A percentile compares a stretch with the other conserved stretches of the same genome.
Conservation (phyloP, 2,797 vertebrate species). For the Anisognathus igniventris region DNA sequence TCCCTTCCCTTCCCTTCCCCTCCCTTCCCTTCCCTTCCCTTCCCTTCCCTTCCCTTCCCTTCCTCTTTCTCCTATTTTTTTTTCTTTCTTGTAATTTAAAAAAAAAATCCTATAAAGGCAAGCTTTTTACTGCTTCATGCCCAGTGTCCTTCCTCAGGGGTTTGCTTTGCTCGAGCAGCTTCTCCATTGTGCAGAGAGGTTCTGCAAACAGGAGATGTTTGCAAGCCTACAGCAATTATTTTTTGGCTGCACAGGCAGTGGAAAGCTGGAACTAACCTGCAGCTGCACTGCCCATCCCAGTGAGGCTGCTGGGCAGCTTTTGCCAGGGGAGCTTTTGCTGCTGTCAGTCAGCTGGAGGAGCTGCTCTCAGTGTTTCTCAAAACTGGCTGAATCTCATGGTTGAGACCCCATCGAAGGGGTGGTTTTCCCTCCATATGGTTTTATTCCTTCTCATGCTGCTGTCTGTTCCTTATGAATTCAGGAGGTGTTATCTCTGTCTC, state of each 20-base stretch:
- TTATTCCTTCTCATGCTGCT: background rate
- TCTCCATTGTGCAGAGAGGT: background rate
- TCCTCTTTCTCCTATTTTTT: too few relatives aligned
- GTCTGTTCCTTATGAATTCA: background rate
- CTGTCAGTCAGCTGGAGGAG: background rate
- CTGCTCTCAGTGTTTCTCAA: background rate
- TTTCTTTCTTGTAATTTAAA: rapidly evolving
- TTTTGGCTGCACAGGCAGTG: background rate
- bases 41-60: too few relatives aligned
- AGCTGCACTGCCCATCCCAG: background rate
- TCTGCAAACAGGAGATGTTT: background rate
- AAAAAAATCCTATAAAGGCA: background rate
- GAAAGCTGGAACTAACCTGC: background rate
- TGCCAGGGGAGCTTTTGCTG: background rate
- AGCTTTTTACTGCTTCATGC: background rate
- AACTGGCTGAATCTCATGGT: background rate
- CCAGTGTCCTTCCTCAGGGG: background rate
- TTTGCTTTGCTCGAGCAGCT: background rate
- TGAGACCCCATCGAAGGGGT: background rate
- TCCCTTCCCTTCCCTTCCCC: too few relatives aligned
- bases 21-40: too few relatives aligned
- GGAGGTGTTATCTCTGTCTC: background rate
- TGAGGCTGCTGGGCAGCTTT: background rate
- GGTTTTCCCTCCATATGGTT: background rate
- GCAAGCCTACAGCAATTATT: background rate